Percentiles rank a stretch among this genome's conserved stretches.
Conservation (phyloP, 2,888 invertebrate species). For the Eristalis arbustorum region DNA sequence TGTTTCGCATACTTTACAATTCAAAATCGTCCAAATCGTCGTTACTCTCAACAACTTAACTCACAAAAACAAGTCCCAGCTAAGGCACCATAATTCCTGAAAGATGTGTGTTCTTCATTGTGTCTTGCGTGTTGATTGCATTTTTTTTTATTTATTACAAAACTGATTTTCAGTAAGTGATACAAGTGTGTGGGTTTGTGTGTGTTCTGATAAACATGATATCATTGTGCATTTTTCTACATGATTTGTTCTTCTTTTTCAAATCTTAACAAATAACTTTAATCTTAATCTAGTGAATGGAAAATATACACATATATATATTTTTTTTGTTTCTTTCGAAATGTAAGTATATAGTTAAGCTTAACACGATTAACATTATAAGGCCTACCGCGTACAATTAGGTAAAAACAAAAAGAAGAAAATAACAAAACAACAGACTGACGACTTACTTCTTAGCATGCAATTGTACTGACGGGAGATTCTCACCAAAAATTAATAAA, state of each 20-base stretch:
- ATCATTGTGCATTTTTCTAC: conserved; percentile 48
- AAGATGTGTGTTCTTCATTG: conserved; percentile 13
- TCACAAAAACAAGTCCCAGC: conserved; percentile 9
- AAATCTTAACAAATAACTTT: conserved; percentile 14
- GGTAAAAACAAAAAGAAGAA: background rate
- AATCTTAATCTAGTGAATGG: conserved; percentile 44
- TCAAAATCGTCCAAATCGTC: background rate
- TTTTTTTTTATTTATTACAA: conserved; percentile 1
- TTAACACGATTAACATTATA: conserved; percentile 6
- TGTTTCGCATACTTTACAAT: too few relatives aligned
- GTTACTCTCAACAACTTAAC: background rate
- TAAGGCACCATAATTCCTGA: conserved; percentile 47
- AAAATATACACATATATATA: conserved; percentile 32
- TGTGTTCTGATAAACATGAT: conserved; percentile 29
- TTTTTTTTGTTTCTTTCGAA: background rate
- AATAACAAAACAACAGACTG: background rate
- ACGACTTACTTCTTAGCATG: conserved; percentile 1
- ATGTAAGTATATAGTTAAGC: conserved; percentile 19
- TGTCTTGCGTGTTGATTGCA: background rate
- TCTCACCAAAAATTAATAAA: background rate
- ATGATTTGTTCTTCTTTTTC: background rate
- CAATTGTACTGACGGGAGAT: conserved; percentile 23
- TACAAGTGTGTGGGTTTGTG: background rate
- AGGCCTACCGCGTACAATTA: conserved; percentile 1
- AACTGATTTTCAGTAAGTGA: background rate